Percentiles rank a stretch among this genome's conserved stretches.
Conservation (phyloP, 2,797 vertebrate species). For the Chloroceryle inda region DNA sequence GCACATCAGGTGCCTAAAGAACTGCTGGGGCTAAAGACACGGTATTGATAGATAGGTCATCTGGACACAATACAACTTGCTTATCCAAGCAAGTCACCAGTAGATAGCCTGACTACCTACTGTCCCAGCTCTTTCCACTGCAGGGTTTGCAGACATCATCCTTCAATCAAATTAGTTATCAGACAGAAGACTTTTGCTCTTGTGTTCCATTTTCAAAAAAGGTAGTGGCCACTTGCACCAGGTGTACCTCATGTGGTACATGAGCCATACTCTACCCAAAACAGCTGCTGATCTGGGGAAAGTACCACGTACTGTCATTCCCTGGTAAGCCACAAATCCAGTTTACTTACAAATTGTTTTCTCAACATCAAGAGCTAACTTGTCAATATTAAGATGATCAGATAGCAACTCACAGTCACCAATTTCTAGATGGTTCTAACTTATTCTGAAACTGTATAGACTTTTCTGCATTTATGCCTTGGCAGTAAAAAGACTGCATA, state of each 20-base stretch:
- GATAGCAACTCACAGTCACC: background rate
- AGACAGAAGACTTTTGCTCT: background rate
- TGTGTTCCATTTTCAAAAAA: background rate
- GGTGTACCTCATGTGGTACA: background rate
- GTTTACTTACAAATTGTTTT: background rate
- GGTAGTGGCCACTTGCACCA: background rate
- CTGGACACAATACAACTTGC: background rate
- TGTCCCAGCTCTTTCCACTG: rapidly evolving
- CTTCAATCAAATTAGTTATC: background rate
- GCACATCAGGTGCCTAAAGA: background rate
- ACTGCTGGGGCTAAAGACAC: background rate
- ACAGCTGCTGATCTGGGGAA: background rate
- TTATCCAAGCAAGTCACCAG: background rate
- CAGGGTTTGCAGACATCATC: background rate
- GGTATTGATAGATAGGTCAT: background rate
- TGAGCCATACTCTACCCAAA: background rate
- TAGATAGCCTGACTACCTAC: background rate
- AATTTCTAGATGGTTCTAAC: background rate
- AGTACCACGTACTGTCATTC: background rate
- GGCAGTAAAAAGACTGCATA: background rate
- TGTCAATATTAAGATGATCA: background rate
- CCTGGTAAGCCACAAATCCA: background rate
- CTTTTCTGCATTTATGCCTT: background rate
- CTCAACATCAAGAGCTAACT: background rate
- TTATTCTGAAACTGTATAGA: background rate